These are phyloP conservation scores for Dufourea novaeangliae DNA, from an alignment of 1,140 invertebrate genomes.

Conservation along the genomic window DNA sequence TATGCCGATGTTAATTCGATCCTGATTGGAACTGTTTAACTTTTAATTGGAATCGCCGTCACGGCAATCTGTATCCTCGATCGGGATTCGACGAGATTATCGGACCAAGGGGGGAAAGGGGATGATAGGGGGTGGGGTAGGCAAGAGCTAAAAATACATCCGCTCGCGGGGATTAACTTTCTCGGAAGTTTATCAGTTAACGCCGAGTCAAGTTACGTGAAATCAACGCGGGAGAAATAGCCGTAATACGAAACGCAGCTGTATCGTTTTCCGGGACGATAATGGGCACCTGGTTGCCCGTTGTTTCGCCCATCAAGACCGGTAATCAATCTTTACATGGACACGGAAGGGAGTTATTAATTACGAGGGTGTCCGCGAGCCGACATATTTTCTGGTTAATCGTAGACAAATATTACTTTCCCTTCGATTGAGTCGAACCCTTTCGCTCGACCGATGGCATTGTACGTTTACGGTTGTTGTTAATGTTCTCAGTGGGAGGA, in stretches of 20 bases:
- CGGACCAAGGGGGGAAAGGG: conserved; percentile 11
- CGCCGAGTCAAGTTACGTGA: conserved; percentile 16
- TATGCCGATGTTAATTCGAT: conserved; percentile 57
- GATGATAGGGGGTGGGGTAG: background rate
- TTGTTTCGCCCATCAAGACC: conserved; percentile 39
- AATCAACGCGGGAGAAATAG: conserved; percentile 54
- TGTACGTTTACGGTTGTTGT: background rate
- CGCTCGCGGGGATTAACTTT: conserved; percentile 56
- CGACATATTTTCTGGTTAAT: conserved; percentile 28
- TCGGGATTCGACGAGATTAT: conserved; percentile 46
- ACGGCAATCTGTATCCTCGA: conserved; percentile 46
- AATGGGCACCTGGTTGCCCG: conserved; percentile 33
- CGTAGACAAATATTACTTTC: conserved; percentile 34
- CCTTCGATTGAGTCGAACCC: background rate
- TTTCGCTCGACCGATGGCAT: background rate
- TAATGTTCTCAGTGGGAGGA: background rate
- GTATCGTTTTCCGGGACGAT: conserved; percentile 44
- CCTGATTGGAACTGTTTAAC: conserved; percentile 59
- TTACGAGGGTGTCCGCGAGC: conserved; percentile 7
- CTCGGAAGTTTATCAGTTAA: conserved; percentile 45
- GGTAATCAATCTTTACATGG: conserved; percentile 48
- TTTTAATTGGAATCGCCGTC: conserved; percentile 60
- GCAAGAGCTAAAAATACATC: conserved; percentile 35
- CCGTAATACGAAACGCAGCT: conserved; percentile 37
- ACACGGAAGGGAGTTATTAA: conserved; percentile 35